Base-by-base conservation (phyloP, 2,113 vertebrate species). In the Tympanuchus pallidicinctus region DNA sequence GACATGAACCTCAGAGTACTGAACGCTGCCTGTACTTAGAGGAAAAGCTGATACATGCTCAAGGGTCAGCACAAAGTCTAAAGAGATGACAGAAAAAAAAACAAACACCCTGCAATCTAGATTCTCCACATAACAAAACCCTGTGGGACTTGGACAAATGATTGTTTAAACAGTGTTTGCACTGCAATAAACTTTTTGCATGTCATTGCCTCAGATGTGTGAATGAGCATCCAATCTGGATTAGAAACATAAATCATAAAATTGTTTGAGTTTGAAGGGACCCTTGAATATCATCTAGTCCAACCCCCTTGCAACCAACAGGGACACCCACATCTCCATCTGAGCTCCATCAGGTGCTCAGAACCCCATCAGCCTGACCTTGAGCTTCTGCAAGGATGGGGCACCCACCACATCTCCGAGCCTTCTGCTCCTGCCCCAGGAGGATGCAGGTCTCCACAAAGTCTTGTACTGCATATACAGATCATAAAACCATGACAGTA, bases 381-480 rank as follows among this genome's bases (percentile, higher is more conserved):
- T 30, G 52, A 54, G 27, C 6, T 3, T 10, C 15, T 28, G 27
- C 27, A 54, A 30, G 52, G 8, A 54, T 15, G 15, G 15, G 27
- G 52, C 52, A 54, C 15, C 52, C 52, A 30, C 3, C 52, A 17
- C 52, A 14, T 30, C 27, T 54, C 52, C 6, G 27, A 24, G 7
- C 32, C 9, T 66, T 5, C 69, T 77, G 42, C 14, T 86, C 42
- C 24, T 28, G 20, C 7, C 10, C 22, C 20, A 66, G 15, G 13
- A 30, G 15, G 11, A 13, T 47, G 24, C 47, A 73, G 22, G 6
- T 73, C 9, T 57, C 27, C 36, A 38, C 19, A 17, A 22, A 76
- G 28, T 70, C 64, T 54, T 66, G 15, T 16, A 50, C 8, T 0
- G 0, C 16, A 43, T 17, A 43, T 43, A 17, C 42, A 43, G 42